Evolutionary conservation across 2,113 vertebrate species (phyloP), one percentile per base, ranked within the genome.

Genomic region (Plotosus lineatus): DNA sequence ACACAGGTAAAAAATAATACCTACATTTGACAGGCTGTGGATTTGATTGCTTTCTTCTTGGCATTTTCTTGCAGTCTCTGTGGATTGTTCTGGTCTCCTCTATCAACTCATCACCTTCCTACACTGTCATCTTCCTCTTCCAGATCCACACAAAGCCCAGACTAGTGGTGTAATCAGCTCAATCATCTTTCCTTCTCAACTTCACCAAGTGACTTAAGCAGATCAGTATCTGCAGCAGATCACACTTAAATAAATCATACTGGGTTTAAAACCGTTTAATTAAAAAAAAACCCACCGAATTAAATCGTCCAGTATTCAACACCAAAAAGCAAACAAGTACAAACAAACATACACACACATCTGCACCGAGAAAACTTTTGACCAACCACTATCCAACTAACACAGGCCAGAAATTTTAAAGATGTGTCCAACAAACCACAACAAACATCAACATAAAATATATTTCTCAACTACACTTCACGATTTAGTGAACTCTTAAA

Each of bases 11-110:
- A n/a, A 74, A 10, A 15, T n/a, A 17, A 28, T 51, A 90, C 93
- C 94, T 90, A 96, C 95, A 88, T 93, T 97, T 97, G 74, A 97
- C 94, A 53, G 96, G 96, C 90, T 97, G 96, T 3, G 96, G 96
- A 91, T 98, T 94, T 81, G 95, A 95, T 51, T 98, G 96, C 88
- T 98, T 98, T 86, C 96, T 94, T 88, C 96, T 93, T 88, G 96
- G 96, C 96, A 98, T 98, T 87, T 87, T 95, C 78, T 79, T 89
- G 82, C 86, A 86, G 89, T 85, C 90, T 84, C 89, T 85, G 90
- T 68, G 88, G 86, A 84, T 88, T 80, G 81, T 85, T 86, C 86
- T 89, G 68, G 55, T 56, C 36, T 60, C 78, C 77, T 82, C 81
- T 56, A 78, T 81, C 82, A 82, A 55, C 81, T 85, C 83, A 82